A percentile compares a stretch with the other conserved stretches of the same genome.
These are phyloP conservation scores for Drosophila stalkeri DNA, from an alignment of 2,888 invertebrate genomes.

Conservation along the genomic window DNA sequence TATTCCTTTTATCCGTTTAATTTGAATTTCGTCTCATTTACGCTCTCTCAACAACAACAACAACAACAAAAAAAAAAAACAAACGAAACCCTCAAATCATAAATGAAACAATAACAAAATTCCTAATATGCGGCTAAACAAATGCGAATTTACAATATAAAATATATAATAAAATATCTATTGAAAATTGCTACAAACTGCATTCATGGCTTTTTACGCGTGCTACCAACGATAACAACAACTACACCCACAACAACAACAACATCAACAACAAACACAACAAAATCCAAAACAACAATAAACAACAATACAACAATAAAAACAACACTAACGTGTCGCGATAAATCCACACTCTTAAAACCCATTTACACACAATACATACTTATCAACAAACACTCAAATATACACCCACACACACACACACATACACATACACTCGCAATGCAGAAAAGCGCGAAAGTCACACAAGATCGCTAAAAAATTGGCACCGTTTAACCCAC, in stretches of 20 bases:
- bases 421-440: conserved; percentile 38
- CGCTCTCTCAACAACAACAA: conserved; percentile 44
- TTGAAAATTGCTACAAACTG: conserved; percentile 69
- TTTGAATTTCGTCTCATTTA: conserved; percentile 69
- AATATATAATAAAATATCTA: conserved; percentile 30
- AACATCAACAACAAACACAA: conserved; percentile 34
- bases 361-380: conserved; percentile 21
- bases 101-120: conserved; percentile 33
- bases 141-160: conserved; percentile 59
- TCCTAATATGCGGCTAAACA: conserved; percentile 73
- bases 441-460: conserved; percentile 85
- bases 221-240: conserved; percentile 50
- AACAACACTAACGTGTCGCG: conserved; percentile 39
- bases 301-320: conserved; percentile 20
- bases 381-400: conserved; percentile 32
- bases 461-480: conserved; percentile 85
- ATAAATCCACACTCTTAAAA: conserved; percentile 18
- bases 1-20: conserved; percentile 58
- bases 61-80: conserved; percentile 21
- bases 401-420: conserved; percentile 26
- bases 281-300: conserved; percentile 20
- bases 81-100: conserved; percentile 31
- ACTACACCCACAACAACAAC: conserved; percentile 30
- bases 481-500: conserved; percentile 86
- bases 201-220: conserved; percentile 81